Conservation (phyloP, 1,140 invertebrate genomes). For the Calephelis virginiensis region DNA sequence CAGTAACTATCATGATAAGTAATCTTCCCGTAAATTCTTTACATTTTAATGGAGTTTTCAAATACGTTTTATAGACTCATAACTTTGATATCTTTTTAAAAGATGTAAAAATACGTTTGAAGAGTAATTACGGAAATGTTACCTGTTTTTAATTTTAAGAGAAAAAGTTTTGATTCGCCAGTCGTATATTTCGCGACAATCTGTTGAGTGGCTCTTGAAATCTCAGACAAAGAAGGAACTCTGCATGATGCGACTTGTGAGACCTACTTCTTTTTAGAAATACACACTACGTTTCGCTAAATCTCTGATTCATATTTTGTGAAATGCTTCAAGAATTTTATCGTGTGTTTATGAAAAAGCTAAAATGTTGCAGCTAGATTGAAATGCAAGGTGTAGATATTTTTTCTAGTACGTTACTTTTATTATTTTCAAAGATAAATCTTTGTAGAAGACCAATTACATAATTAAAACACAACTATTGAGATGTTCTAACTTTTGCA, state of each 20-base stretch:
- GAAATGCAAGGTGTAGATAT: slow-evolving; percentile 6
- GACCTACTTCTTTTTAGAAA: slow-evolving; percentile 39
- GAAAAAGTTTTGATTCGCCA: slow-evolving; percentile 30
- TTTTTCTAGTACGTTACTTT: slow-evolving; percentile 2
- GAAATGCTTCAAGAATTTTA: slow-evolving; percentile 21
- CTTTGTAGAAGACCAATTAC: not conserved
- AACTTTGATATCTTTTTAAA: not conserved
- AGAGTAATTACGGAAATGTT: slow-evolving; percentile 25
- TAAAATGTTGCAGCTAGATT: slow-evolving; percentile 12
- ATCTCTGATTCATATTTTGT: slow-evolving; percentile 32
- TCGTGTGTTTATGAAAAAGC: slow-evolving; percentile 15
- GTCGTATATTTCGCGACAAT: slow-evolving; percentile 34
- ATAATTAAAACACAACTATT: too few species aligned
- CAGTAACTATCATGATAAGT: too few species aligned
- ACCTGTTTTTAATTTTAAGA: slow-evolving; percentile 31
- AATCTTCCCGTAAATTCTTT: too few species aligned
- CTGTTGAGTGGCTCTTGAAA: slow-evolving; percentile 37
- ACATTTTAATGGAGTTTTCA: too few species aligned
- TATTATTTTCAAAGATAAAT: not conserved
- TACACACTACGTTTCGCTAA: slow-evolving; percentile 34
- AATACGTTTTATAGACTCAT: too few species aligned
- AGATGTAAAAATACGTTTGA: not conserved
- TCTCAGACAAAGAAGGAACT: slow-evolving; percentile 36
- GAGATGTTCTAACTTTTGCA: too few species aligned
- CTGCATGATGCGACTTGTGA: slow-evolving; percentile 37